phyloP scores from a whole-genome alignment of 2,113 vertebrate species.

The Vidua chalybeata region DNA sequence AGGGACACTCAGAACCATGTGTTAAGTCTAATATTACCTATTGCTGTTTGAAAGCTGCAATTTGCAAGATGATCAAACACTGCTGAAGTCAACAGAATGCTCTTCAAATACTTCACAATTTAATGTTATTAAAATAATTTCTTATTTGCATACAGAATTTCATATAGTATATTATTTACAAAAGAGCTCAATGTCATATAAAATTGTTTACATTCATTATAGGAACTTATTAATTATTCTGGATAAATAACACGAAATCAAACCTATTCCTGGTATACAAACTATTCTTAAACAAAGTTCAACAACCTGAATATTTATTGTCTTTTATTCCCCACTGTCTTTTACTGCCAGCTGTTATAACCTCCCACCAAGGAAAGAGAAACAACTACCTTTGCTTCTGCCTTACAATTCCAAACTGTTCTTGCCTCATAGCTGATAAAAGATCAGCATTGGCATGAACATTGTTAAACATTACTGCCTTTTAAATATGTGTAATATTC shows the following conservation, averaged over 20 bases:
- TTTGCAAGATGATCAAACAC: neutral
- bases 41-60: neutral
- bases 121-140: constrained; percentile 64
- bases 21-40: neutral
- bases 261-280: neutral
- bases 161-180: constrained; percentile 50
- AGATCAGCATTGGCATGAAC: neutral
- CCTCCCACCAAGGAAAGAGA: neutral
- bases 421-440: neutral
- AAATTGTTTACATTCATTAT: constrained; percentile 48
- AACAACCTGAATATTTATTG: neutral
- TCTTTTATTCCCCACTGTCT: neutral
- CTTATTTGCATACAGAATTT: constrained; percentile 54
- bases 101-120: constrained; percentile 44
- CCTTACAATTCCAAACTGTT: neutral
- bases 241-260: neutral
- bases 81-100: neutral
- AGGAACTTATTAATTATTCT: neutral
- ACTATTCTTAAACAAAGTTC: neutral
- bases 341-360: neutral
- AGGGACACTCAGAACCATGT: neutral
- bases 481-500: neutral
- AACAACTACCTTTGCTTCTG: neutral
- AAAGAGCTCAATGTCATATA: constrained; percentile 8
- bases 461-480: neutral